Evolutionary conservation across 2,113 vertebrate species (phyloP), one percentile per base, ranked within the genome.

Genomic region (Chrysochloris asiatica): DNA sequence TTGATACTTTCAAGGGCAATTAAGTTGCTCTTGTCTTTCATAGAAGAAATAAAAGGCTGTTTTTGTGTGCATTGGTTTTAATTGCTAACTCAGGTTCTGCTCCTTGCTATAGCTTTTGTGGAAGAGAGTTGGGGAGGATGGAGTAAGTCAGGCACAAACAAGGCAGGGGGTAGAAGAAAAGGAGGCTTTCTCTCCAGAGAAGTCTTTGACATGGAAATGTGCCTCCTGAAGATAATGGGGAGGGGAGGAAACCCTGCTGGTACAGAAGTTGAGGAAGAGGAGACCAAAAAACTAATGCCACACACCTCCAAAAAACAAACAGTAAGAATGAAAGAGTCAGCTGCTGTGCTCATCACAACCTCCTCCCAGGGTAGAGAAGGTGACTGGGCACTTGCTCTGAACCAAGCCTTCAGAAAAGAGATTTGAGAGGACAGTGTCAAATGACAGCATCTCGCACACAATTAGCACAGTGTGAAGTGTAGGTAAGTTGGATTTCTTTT

Each of bases 141-240:
- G 94, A 95, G 95, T 92, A 76, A 93, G 54, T 30, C 11, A 10
- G 71, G 14, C 52, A 45, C 47, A 54, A 79, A 91, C 50, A 87
- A 65, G 45, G 1, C 56, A 81, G 79, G 80, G 21, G 30, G 16
- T 91, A 85, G 36, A 76, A 71, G 36, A 87, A 78, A 92, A 43
- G 54, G 71, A 21, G 43, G 2, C 81, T 92, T 83, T 95, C 91
- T 94, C 87, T 90, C 48, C 78, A 88, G 54, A 69, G 86, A 94
- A 3, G 76, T 7, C 76, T 96, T 96, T 94, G 59, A 96, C 84
- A 92, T 78, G 65, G 89, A 96, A 97, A 95, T 95, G 71, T n/a
- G 19, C 87, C 76, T 45, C 43, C 83, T 80, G 38, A 61, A 95
- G 54, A 69, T 83, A 93, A 86, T 26, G 87, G 43, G 4, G 8